These are phyloP conservation scores for Echiichthys vipera DNA, from an alignment of 2,797 vertebrate species.

Conservation along the genomic window DNA sequence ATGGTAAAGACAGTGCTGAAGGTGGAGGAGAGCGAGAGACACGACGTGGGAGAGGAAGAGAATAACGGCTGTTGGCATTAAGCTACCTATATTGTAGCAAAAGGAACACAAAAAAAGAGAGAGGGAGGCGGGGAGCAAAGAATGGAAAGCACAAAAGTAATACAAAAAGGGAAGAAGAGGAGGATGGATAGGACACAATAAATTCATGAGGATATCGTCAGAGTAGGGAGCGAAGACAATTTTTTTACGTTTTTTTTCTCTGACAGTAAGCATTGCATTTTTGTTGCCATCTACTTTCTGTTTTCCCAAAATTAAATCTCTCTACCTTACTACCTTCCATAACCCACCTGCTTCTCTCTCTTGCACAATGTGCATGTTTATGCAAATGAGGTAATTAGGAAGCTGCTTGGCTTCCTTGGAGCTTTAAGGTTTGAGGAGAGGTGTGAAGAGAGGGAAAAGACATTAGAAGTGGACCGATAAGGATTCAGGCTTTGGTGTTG, in stretches of 20 bases:
- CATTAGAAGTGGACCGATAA: constrained; percentile 34
- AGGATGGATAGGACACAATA: constrained; percentile 3
- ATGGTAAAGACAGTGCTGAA: constrained; percentile 51
- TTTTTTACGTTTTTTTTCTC: constrained; percentile 29
- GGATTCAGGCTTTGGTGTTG: constrained; percentile 39
- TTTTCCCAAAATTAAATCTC: constrained; percentile 24
- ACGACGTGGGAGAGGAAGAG: constrained; percentile 57
- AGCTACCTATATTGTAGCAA: constrained; percentile 59
- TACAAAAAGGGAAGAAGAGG: constrained; percentile 38
- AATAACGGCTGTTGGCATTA: constrained; percentile 65
- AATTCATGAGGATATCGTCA: constrained; percentile 14
- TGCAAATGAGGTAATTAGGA: constrained; percentile 82
- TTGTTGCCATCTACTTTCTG: constrained; percentile 22
- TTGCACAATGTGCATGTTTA: constrained; percentile 71
- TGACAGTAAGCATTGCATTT: constrained; percentile 7
- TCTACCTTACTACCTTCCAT: neutral
- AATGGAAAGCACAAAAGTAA: constrained; percentile 28
- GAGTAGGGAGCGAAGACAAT: constrained; percentile 20
- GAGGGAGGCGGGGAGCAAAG: constrained; percentile 21
- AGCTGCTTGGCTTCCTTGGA: constrained; percentile 62
- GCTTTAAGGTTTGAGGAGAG: constrained; percentile 42
- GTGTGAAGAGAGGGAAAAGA: constrained; percentile 31
- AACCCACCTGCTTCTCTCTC: constrained; percentile 27
- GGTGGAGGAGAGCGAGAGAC: constrained; percentile 62
- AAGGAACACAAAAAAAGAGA: constrained; percentile 23